Base-by-base conservation (phyloP, 2,888 invertebrate species). In the Melanargia galathea region DNA sequence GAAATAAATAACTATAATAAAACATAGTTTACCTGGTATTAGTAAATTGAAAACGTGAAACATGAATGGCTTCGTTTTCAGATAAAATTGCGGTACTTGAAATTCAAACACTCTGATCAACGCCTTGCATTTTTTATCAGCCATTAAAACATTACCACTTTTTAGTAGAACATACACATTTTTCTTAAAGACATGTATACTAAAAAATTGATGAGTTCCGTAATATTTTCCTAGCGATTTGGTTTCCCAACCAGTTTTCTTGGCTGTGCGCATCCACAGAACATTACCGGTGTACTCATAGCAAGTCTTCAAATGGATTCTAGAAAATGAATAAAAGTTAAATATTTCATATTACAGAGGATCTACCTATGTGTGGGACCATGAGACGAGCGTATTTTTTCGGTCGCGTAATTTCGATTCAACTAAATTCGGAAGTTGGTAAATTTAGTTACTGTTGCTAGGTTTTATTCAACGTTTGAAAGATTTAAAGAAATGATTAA, bases 161-260 rank as follows among this genome's bases (percentile, higher is more conserved):
- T 71, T 73, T 1, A 75, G 68, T 24, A 81, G 26, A n/a, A 81
- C 30, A 26, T 71, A 79, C 2, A 82, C 66, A 7, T 73, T 68
- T 0, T 69, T 62, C 7, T 72, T 60, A 16, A 64, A 40, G 20
- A 64, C 48, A 26, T 63, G 62, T 45, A 68, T 49, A 18, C 45
- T 54, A 8, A 16, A 46, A 22, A 68, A 58, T 16, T 33, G 58
- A 30, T 18, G 51, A 20, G 38, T 40, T 35, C 65, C 66, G 22
- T 70, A 60, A 35, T 65, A 66, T 30, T 57, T 66, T 7, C 66
- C 68, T 2, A 65, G 13, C 8, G 22, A 18, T 45, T 52, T 60
- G 10, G 26, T n/a, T 11, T 58, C 35, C 64, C 66, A 70, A 45
- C 40, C 13, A 30, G 38, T 60, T 8, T 54, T 52, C 1, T 52